Conservation (phyloP, 2,113 vertebrate species). For the Psephotus haematonotus region DNA sequence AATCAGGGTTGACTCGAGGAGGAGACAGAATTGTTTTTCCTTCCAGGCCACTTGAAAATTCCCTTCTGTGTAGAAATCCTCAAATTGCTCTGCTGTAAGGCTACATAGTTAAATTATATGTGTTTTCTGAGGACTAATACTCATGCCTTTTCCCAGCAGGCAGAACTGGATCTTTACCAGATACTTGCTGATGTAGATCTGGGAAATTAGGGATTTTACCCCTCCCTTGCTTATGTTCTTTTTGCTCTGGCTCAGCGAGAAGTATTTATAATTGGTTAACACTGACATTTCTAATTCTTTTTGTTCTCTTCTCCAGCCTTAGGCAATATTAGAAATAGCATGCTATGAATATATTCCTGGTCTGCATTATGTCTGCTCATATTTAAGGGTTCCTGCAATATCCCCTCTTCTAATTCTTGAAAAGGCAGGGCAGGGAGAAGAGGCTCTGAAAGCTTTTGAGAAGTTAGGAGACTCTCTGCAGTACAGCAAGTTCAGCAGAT, state of each 20-base stretch:
- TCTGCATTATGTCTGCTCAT: conserved; percentile 30
- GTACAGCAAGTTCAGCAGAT: background rate
- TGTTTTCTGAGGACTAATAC: background rate
- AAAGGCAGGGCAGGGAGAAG: background rate
- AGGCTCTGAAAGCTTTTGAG: background rate
- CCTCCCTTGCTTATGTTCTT: background rate
- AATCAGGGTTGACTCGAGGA: background rate
- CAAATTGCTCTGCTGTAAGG: background rate
- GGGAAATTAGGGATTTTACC: background rate
- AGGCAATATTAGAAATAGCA: conserved; percentile 60
- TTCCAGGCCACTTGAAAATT: background rate
- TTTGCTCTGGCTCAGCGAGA: background rate
- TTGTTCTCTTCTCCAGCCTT: conserved; percentile 46
- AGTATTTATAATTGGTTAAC: conserved; percentile 40
- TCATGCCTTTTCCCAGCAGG: background rate
- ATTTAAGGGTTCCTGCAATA: conserved; percentile 25
- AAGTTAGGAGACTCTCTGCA: background rate
- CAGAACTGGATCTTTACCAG: background rate
- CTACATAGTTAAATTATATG: background rate
- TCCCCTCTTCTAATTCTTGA: background rate
- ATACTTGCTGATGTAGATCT: background rate
- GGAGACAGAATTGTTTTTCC: background rate
- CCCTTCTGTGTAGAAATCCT: background rate
- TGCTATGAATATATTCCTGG: conserved; percentile 21
- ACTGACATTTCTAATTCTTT: conserved; percentile 57